Base-by-base conservation (phyloP, 2,113 vertebrate species). In the Meleagris gallopavo region DNA sequence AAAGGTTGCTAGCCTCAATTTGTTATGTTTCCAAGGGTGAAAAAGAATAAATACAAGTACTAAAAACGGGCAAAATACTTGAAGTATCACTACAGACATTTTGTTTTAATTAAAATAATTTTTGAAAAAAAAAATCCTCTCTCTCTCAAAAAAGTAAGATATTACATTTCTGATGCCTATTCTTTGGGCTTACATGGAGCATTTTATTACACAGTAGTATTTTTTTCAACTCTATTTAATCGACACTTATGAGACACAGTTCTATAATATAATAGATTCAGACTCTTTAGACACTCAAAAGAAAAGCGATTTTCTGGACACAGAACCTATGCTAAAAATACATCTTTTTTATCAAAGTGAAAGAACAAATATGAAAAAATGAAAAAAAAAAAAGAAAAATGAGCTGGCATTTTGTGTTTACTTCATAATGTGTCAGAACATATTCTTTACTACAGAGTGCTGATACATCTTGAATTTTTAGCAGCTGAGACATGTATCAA, bases 181-280 rank as follows among this genome's bases (percentile, higher is more conserved):
- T 19, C 41, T 71, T 64, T 57, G 65, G 57, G 55, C 38, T 96
- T 92, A 95, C 64, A 90, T 9, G 34, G 84, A 92, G 79, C 73
- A 58, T 90, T 93, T 81, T 87, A 80, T 80, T 91, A 60, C 21
- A 69, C 81, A 92, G 36, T 34, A 85, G 64, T 66, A 9, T 81
- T 96, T 41, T 41, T 93, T 88, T 86, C 88, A 94, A 65, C 94
- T 83, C 86, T 70, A 86, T 83, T 64, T 90, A 96, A 95, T 89
- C 20, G 88, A 94, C 74, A 83, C 43, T 88, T 95, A 67, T 66
- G 76, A 86, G 74, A 34, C 83, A 73, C 83, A 73, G 46, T 80
- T 76, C 66, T 91, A 81, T 91, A 94, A 86, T 93, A 32, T 75
- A 76, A 90, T 83, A 72, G 55, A 58, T 86, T 76, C 46, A 81